Evolutionary conservation across 2,888 invertebrate species (phyloP), one percentile per base, ranked within the genome.

Genomic region (Drosophila yooni): DNA sequence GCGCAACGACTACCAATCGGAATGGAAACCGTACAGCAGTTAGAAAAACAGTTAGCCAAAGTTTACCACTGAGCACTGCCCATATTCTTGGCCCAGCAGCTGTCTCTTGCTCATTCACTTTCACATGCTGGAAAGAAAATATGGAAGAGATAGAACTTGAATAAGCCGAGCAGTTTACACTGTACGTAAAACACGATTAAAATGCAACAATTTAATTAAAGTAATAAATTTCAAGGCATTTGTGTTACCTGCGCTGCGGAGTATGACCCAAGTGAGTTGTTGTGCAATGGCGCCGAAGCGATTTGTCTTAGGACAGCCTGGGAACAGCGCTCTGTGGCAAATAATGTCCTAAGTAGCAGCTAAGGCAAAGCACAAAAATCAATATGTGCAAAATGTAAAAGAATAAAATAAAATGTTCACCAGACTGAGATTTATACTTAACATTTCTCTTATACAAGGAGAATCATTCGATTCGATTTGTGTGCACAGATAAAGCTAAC

Each of bases 151-250:
- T 61, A 54, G 53, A 59, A 48, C 40, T 70, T 56, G 4, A 43
- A 54, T 25, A 31, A 51, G 31, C 13, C 21, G 36, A 60, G 60
- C 36, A 61, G 48, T 65, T 62, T 52, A 62, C 72, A 70, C 68
- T 56, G 60, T 48, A 58, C 59, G 38, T 33, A 36, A 71, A 75
- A 76, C 57, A 65, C 65, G 72, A 75, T 74, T 68, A 72, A 83
- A 86, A 54, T 83, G 81, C 79, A 75, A 52, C 62, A 79, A 77
- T 87, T 85, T 87, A 81, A 89, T 85, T 89, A 89, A 85, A 87
- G 72, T 84, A 72, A 87, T 85, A 89, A 85, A 85, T 89, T 87
- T 74, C 68, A 50, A 46, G 84, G 64, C 72, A 83, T 79, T 87
- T 72, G 74, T 43, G 43, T 40, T 34, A 59, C 51, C 53, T 61